phyloP scores from a whole-genome alignment of 2,113 vertebrate genomes.

The Castor canadensis region DNA sequence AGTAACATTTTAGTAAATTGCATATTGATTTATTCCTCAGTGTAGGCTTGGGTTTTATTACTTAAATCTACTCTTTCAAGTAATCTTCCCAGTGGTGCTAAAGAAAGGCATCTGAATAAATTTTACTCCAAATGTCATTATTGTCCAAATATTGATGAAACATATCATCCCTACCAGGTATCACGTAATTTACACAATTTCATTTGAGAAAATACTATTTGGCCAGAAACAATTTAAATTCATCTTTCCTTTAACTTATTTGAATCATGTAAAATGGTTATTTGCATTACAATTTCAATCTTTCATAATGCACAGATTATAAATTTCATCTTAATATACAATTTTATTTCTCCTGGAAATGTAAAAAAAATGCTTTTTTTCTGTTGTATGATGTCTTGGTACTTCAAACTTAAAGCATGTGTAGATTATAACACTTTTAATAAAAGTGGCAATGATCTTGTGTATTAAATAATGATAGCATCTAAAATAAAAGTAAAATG shows the following conservation, averaged over 20 bases:
- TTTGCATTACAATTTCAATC: neutral
- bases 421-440: neutral
- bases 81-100: neutral
- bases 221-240: neutral
- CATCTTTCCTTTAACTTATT: neutral
- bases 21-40: neutral
- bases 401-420: neutral
- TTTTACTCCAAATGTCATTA: neutral
- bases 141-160: conserved; percentile 27
- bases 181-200: conserved; percentile 4
- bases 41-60: neutral
- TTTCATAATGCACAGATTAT: neutral
- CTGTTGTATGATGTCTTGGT: neutral
- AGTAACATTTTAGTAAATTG: neutral
- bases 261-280: neutral
- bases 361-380: neutral
- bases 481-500: neutral
- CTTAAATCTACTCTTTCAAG: neutral
- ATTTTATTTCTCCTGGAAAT: neutral
- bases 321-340: neutral
- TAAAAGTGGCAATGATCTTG: neutral
- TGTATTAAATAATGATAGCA: neutral
- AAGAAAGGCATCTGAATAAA: neutral
- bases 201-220: neutral
- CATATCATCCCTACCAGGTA: neutral